phyloP scores from a whole-genome alignment of 2,797 vertebrate genomes.

The Pampus argenteus region DNA sequence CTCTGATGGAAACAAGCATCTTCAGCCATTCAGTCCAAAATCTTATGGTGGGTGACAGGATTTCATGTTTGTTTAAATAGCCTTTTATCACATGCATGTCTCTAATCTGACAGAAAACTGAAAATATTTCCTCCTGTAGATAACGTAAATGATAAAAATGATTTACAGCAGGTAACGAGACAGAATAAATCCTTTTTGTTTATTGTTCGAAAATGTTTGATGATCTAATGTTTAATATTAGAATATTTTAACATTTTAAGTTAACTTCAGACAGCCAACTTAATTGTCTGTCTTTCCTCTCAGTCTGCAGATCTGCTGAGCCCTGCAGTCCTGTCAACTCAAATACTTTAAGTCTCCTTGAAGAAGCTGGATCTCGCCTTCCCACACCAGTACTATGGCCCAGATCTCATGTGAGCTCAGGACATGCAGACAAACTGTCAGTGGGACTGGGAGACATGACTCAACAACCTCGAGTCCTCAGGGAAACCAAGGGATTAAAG shows the following conservation, averaged over 20 bases:
- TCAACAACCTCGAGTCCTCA: conserved; percentile 41
- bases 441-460: conserved; percentile 29
- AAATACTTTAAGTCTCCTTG: conserved; percentile 1
- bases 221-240: not conserved
- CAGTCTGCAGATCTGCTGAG: conserved; percentile 46
- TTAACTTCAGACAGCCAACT: not conserved
- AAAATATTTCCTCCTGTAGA: not conserved
- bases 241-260: not conserved
- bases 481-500: conserved; percentile 53
- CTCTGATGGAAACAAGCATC: not conserved
- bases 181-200: not conserved
- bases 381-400: conserved; percentile 23
- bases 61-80: conserved; percentile 1
- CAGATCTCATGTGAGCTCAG: conserved; percentile 36
- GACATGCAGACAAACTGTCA: conserved; percentile 49
- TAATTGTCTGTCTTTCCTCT: conserved; percentile 15
- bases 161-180: not conserved
- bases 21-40: conserved; percentile 17
- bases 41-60: conserved; percentile 38
- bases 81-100: conserved; percentile 1
- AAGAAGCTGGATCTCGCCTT: conserved; percentile 13
- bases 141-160: not conserved
- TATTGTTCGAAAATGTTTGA: not conserved
- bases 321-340: conserved; percentile 13
- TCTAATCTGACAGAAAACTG: conserved; percentile 4